Conservation (phyloP, 1,140 invertebrate genomes). For the Penaeus japonicus region DNA sequence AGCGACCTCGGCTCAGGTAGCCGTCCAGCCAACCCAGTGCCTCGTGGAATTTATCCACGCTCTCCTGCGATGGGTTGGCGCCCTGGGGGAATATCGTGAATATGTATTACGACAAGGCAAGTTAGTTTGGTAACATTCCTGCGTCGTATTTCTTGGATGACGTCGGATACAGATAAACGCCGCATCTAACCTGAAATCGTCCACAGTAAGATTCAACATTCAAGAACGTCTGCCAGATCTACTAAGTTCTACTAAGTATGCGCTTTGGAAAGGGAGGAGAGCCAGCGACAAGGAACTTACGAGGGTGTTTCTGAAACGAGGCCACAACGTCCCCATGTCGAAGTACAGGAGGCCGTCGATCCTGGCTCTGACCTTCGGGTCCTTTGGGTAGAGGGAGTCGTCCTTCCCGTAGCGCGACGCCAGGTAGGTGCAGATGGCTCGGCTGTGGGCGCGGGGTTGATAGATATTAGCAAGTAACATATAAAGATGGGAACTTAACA, state of each 20-base stretch:
- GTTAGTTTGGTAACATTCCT: not conserved
- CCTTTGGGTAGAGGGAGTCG: constrained; percentile 60
- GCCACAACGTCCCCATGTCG: constrained; percentile 38
- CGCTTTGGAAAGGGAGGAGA: too few species aligned
- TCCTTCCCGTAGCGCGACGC: constrained; percentile 60
- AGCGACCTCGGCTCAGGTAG: not conserved
- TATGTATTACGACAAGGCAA: too few species aligned
- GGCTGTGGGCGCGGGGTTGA: constrained; percentile 31
- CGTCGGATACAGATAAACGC: too few species aligned
- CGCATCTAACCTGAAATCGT: too few species aligned
- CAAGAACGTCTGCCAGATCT: too few species aligned
- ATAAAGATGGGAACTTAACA: too few species aligned
- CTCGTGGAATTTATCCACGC: constrained; percentile 8
- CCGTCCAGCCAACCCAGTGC: constrained; percentile 23
- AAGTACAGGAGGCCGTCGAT: constrained; percentile 61
- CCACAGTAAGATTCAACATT: too few species aligned
- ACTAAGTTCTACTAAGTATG: too few species aligned
- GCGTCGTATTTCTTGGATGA: too few species aligned
- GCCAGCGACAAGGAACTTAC: not conserved
- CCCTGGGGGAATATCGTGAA: not conserved
- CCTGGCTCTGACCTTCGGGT: constrained; percentile 58
- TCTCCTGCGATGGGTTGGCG: not conserved
- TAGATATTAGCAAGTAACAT: too few species aligned
- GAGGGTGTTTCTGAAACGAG: not conserved
- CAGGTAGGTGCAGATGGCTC: constrained; percentile 60